Evolutionary conservation across 2,797 vertebrate genomes (phyloP).

Genomic region (Xiphorhynchus erythropygius): DNA sequence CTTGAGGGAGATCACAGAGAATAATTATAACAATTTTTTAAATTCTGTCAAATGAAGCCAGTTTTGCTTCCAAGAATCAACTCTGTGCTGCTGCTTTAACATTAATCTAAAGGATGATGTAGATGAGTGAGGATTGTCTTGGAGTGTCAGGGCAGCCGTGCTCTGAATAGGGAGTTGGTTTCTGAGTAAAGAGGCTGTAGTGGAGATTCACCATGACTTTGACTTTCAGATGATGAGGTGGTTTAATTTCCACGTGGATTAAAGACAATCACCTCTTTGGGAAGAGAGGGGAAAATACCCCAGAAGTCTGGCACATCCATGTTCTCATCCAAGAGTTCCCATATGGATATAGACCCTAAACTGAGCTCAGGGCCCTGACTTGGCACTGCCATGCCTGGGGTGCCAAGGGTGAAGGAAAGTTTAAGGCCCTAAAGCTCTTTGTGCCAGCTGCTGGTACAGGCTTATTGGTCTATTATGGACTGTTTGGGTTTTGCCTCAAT

Average conservation of each 20-base stretch:
- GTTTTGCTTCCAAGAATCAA: constrained; percentile 26
- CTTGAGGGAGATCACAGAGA: constrained; percentile 25
- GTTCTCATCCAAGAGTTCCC: neutral
- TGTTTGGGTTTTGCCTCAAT: fast-evolving
- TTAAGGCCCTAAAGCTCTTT: neutral
- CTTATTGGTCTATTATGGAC: neutral
- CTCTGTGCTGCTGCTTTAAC: neutral
- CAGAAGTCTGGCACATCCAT: fast-evolving
- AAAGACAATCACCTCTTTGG: neutral
- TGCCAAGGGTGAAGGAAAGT: neutral
- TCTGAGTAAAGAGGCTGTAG: neutral
- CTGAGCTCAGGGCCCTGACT: neutral
- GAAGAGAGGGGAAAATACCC: neutral
- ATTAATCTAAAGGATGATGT: neutral
- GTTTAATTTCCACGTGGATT: neutral
- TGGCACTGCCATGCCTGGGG: neutral
- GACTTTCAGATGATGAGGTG: neutral
- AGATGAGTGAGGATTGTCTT: neutral
- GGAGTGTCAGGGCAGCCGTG: neutral
- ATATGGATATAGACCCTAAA: neutral
- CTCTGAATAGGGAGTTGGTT: neutral
- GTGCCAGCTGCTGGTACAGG: neutral
- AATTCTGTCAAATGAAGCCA: constrained; percentile 16
- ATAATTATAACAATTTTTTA: constrained; percentile 24
- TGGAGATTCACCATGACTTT: neutral